Evolutionary conservation across 2,113 vertebrate species (phyloP).

Genomic region (Scomber scombrus): DNA sequence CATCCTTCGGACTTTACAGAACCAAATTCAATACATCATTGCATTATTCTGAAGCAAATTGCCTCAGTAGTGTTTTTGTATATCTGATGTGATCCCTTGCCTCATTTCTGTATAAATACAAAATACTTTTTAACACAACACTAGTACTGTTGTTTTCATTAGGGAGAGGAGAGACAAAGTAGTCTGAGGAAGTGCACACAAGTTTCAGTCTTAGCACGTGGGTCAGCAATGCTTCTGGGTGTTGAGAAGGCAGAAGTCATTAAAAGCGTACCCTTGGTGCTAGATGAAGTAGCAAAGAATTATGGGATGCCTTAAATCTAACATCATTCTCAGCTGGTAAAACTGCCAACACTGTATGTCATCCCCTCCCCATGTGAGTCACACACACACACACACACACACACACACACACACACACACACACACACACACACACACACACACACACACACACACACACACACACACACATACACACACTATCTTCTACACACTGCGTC

Average conservation of each 20-base stretch:
- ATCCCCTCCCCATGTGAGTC: slow-evolving; percentile 6
- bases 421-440: background rate
- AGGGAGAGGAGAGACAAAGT: slow-evolving; percentile 15
- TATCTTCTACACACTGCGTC: slow-evolving; percentile 18
- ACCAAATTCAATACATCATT: background rate
- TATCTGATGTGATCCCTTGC: slow-evolving; percentile 14
- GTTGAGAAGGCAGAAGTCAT: slow-evolving; percentile 49
- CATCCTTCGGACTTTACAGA: slow-evolving; percentile 13
- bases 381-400: background rate
- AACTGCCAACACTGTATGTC: slow-evolving; percentile 27
- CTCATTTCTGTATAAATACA: slow-evolving; percentile 19
- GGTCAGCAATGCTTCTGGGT: slow-evolving; percentile 46
- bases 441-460: background rate
- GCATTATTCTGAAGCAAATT: background rate
- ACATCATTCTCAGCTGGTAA: slow-evolving; percentile 25
- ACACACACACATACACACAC: background rate
- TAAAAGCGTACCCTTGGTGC: slow-evolving; percentile 34
- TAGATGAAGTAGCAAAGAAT: background rate
- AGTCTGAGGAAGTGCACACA: slow-evolving; percentile 23
- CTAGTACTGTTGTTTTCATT: slow-evolving; percentile 17
- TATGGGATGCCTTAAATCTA: slow-evolving; percentile 27
- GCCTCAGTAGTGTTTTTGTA: background rate
- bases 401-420: no score
- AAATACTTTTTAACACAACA: slow-evolving; percentile 3
- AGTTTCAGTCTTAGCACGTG: slow-evolving; percentile 18